phyloP scores from a whole-genome alignment of 2,113 vertebrate species.

The Xiphophorus maculatus region DNA sequence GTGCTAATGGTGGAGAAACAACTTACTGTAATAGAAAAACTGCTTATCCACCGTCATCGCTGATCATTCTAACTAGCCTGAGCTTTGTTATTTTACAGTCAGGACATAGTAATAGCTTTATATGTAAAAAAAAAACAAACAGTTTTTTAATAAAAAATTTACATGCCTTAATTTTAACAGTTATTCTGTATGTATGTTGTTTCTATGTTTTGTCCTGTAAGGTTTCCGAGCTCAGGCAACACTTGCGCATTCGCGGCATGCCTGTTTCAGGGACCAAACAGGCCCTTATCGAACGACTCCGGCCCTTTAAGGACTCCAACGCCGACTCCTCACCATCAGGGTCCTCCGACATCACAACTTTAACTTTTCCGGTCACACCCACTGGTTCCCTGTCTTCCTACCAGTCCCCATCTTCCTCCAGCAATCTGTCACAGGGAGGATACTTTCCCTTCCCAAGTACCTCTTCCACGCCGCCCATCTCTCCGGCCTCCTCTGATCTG shows the following conservation, averaged over 20 bases:
- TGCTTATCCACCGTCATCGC: too few relatives aligned
- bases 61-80: too few relatives aligned
- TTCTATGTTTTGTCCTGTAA: constrained; percentile 41
- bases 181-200: neutral
- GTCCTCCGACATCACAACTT: constrained; percentile 88
- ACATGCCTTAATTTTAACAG: too few relatives aligned
- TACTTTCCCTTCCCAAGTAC: constrained; percentile 94
- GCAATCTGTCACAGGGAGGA: constrained; percentile 85
- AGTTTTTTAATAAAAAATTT: too few relatives aligned
- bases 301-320: constrained; percentile 90
- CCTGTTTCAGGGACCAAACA: constrained; percentile 97
- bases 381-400: constrained; percentile 83
- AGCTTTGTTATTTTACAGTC: too few relatives aligned
- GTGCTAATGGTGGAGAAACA: too few relatives aligned
- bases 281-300: constrained; percentile 90
- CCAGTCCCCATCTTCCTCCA: constrained; percentile 85
- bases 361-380: constrained; percentile 92
- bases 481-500: constrained; percentile 93
- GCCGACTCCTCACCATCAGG: constrained; percentile 69
- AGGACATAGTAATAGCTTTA: too few relatives aligned
- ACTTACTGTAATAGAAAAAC: too few relatives aligned
- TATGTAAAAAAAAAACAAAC: too few relatives aligned
- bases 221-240: constrained; percentile 96
- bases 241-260: constrained; percentile 93
- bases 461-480: constrained; percentile 94